These are phyloP conservation scores for Ryuthela nishihirai DNA, from an alignment of 2,888 invertebrate genomes.

Conservation along the genomic window DNA sequence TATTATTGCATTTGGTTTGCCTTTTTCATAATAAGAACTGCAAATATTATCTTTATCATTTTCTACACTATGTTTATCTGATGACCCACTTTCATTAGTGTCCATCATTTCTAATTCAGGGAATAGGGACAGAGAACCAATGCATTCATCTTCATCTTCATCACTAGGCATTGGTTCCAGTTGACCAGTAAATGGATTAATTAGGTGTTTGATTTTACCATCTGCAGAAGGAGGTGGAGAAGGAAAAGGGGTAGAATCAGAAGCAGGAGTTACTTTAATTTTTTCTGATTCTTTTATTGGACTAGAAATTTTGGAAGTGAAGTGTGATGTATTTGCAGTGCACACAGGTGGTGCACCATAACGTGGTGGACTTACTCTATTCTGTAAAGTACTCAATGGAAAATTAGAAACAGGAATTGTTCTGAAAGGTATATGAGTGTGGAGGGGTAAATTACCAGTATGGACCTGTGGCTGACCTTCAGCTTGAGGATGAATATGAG, in stretches of 20 bases:
- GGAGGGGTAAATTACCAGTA: conserved; percentile 2
- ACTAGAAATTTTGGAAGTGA: too few relatives aligned
- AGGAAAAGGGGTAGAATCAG: conserved; percentile 22
- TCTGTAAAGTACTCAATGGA: too few relatives aligned
- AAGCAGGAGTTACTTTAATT: too few relatives aligned
- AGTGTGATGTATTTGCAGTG: background rate
- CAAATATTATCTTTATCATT: conserved; percentile 15
- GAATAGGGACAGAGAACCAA: conserved; percentile 4
- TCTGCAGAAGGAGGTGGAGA: conserved; percentile 35
- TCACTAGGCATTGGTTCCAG: conserved; percentile 69
- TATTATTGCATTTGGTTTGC: too few relatives aligned
- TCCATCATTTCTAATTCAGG: conserved; percentile 6
- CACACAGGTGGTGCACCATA: too few relatives aligned
- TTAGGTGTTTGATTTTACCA: conserved; percentile 63
- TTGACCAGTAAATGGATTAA: conserved; percentile 81
- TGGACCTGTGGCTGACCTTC: conserved; percentile 15
- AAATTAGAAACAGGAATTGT: conserved; percentile 2
- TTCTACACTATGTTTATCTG: conserved; percentile 8
- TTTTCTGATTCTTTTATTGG: too few relatives aligned
- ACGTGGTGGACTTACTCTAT: too few relatives aligned
- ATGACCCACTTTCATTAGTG: conserved; percentile 4
- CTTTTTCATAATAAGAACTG: conserved; percentile 12
- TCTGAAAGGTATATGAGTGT: background rate
- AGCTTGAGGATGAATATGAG: conserved; percentile 15
- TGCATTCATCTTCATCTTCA: conserved; percentile 48